Evolutionary conservation across 2,888 invertebrate genomes (phyloP).

Genomic region (Halictus quadricinctus): DNA sequence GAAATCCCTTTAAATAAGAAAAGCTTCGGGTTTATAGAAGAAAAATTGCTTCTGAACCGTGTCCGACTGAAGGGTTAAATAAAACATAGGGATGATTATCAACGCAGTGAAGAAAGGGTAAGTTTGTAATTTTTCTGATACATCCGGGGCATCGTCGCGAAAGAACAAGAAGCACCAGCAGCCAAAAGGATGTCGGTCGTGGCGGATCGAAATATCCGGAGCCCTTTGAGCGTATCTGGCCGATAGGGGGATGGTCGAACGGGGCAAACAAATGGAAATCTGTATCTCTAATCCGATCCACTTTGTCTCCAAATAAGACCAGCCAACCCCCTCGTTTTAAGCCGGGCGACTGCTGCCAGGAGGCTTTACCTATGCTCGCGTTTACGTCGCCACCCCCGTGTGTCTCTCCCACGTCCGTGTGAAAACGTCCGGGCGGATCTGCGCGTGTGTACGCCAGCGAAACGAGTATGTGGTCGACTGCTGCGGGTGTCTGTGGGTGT

Average conservation of each 20-base stretch:
- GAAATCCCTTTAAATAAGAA: too few species aligned
- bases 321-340: constrained; percentile 74
- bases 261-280: constrained; percentile 76
- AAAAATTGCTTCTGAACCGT: too few species aligned
- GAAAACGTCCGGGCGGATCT: constrained; percentile 15
- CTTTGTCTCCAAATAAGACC: constrained; percentile 77
- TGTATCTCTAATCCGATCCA: constrained; percentile 77
- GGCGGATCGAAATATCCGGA: constrained; percentile 34
- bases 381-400: constrained; percentile 44
- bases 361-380: constrained; percentile 60
- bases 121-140: not conserved
- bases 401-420: constrained; percentile 15
- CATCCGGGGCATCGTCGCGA: not conserved
- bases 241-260: constrained; percentile 19
- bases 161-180: not conserved
- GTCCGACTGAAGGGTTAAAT: not conserved
- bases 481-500: constrained; percentile 22
- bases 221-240: constrained; percentile 23
- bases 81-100: not conserved
- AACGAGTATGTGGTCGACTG: not conserved
- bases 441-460: not conserved
- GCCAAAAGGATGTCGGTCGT: not conserved
- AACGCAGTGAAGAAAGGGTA: not conserved
- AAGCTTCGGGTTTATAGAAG: too few species aligned
- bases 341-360: constrained; percentile 57